These are phyloP conservation scores for Nymphalis c-album DNA, from an alignment of 2,888 invertebrate species.

Conservation along the genomic window DNA sequence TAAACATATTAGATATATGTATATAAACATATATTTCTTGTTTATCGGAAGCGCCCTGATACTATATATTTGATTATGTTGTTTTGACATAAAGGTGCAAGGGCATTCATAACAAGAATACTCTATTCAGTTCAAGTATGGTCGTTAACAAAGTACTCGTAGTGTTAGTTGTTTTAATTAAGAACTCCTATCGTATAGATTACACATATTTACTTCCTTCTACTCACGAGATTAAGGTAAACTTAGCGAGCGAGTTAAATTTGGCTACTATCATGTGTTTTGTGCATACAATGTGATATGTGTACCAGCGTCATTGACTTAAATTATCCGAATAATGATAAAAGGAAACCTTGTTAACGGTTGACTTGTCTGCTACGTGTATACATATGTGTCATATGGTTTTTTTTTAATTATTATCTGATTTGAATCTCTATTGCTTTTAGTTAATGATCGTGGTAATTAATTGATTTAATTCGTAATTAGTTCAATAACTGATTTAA, in stretches of 20 bases:
- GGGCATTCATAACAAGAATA: not conserved
- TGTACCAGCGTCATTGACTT: not conserved
- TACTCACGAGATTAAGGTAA: conserved; percentile 12
- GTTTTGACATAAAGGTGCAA: not conserved
- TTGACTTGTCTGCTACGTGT: not conserved
- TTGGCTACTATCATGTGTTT: conserved; percentile 10
- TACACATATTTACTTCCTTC: conserved; percentile 10
- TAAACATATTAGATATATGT: too few relatives aligned
- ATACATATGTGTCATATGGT: not conserved
- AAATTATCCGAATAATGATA: not conserved
- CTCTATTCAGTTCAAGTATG: not conserved
- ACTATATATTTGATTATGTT: not conserved
- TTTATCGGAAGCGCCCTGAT: too few relatives aligned
- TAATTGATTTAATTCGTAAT: too few relatives aligned
- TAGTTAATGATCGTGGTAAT: too few relatives aligned
- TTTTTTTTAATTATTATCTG: not conserved
- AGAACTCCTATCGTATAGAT: not conserved
- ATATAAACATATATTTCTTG: too few relatives aligned
- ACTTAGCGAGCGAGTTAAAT: conserved; percentile 11
- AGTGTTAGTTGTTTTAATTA: not conserved
- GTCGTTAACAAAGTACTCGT: not conserved
- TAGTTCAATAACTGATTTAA: too few relatives aligned
- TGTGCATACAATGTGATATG: conserved; percentile 5
- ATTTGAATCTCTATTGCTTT: too few relatives aligned
- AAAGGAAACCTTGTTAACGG: not conserved